Evolutionary conservation across 2,888 invertebrate genomes (phyloP).

Genomic region (Parelbella ahira): DNA sequence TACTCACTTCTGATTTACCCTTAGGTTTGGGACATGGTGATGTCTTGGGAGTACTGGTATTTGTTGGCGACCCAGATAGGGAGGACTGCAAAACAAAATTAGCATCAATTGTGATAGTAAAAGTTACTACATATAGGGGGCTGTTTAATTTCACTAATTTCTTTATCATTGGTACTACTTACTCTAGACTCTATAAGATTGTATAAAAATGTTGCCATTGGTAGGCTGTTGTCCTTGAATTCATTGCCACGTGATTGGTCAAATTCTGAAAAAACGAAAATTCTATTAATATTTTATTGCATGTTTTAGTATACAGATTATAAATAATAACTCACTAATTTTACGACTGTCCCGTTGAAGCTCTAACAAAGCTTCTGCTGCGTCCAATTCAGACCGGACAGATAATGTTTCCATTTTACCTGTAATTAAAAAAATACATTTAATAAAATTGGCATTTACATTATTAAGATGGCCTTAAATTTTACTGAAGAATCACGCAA

Average conservation of each 20-base stretch:
- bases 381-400: constrained; percentile 11
- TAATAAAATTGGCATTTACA: too few species aligned
- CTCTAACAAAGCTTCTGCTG: constrained; percentile 20
- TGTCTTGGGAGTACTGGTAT: constrained; percentile 15
- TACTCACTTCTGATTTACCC: constrained; percentile 10
- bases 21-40: background rate
- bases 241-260: constrained; percentile 7
- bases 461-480: too few species aligned
- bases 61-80: background rate
- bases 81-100: constrained; percentile 4
- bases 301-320: too few species aligned
- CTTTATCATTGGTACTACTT: too few species aligned
- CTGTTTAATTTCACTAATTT: too few species aligned
- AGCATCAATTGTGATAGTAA: too few species aligned
- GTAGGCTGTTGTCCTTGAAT: constrained; percentile 6
- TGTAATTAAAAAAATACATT: background rate
- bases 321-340: constrained; percentile 4
- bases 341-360: constrained; percentile 12
- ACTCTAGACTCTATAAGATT: constrained; percentile 16
- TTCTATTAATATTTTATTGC: too few species aligned
- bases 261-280: constrained; percentile 10
- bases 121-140: too few species aligned
- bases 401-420: constrained; percentile 13
- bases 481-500: too few species aligned
- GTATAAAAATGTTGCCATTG: constrained; percentile 13